These are phyloP conservation scores for Apaloderma vittatum DNA, from an alignment of 2,113 vertebrate genomes.

Conservation along the genomic window DNA sequence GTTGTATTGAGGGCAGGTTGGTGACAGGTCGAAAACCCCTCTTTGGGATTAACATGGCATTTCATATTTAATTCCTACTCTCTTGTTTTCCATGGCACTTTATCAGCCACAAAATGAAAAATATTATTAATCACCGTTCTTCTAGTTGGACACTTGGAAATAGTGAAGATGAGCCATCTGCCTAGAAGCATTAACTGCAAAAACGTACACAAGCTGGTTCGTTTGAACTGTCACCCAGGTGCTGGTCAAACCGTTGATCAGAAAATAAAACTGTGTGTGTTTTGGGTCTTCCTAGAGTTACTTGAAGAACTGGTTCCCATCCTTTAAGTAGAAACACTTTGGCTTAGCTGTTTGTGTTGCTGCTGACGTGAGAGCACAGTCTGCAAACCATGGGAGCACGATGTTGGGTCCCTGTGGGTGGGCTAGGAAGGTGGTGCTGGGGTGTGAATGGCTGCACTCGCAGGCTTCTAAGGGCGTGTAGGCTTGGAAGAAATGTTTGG, in stretches of 20 bases:
- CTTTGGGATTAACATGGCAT: neutral
- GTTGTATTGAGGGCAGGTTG: constrained; percentile 1
- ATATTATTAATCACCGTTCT: neutral
- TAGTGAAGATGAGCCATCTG: neutral
- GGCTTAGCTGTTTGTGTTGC: neutral
- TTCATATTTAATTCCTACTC: neutral
- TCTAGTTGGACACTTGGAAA: neutral
- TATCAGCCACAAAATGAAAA: neutral
- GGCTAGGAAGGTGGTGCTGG: no score
- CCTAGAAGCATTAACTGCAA: neutral
- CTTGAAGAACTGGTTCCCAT: neutral
- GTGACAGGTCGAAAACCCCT: neutral
- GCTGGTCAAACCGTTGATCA: neutral
- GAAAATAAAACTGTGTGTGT: neutral
- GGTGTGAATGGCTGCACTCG: neutral
- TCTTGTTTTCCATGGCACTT: neutral
- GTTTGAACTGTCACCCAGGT: neutral
- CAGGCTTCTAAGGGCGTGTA: neutral
- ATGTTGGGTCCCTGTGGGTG: neutral
- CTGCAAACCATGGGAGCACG: neutral
- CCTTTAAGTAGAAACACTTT: neutral
- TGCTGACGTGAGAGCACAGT: rapidly evolving
- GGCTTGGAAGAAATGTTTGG: neutral
- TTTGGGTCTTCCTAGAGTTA: neutral
- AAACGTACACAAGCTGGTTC: neutral